Conservation (phyloP, 2,888 invertebrate genomes). For the Hipparchia sbordonii region DNA sequence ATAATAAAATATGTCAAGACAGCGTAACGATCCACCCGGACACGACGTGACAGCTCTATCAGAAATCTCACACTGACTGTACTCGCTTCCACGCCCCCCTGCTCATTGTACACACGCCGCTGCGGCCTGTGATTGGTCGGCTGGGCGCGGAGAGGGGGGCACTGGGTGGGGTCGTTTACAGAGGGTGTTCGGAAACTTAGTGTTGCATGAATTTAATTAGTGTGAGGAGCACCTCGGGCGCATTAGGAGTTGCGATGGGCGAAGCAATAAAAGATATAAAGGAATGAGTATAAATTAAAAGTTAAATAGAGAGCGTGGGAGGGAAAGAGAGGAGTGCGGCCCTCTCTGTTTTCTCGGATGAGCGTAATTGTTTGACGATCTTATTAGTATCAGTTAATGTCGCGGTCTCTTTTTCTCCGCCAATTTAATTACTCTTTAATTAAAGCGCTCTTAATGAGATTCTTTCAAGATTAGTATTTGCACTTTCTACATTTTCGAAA, state of each 20-base stretch:
- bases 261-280: constrained; percentile 84
- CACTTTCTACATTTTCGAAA: constrained; percentile 51
- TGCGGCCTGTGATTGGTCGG: constrained; percentile 55
- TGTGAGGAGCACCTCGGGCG: constrained; percentile 81
- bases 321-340: constrained; percentile 54
- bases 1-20: constrained; percentile 82
- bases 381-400: constrained; percentile 84
- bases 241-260: constrained; percentile 83
- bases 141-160: constrained; percentile 47
- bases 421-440: constrained; percentile 82
- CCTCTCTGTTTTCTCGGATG: constrained; percentile 58
- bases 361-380: constrained; percentile 83
- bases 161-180: constrained; percentile 50
- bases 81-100: constrained; percentile 52
- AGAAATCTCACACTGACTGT: constrained; percentile 74
- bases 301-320: constrained; percentile 78
- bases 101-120: constrained; percentile 48
- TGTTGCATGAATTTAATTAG: constrained; percentile 84
- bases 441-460: constrained; percentile 73
- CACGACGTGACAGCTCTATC: constrained; percentile 82
- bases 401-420: constrained; percentile 79
- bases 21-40: constrained; percentile 77
- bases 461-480: constrained; percentile 64
- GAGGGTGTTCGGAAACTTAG: constrained; percentile 71
- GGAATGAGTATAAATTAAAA: constrained; percentile 84